These are phyloP conservation scores for Tenthredo distinguenda DNA, from an alignment of 2,888 invertebrate genomes.

Conservation along the genomic window DNA sequence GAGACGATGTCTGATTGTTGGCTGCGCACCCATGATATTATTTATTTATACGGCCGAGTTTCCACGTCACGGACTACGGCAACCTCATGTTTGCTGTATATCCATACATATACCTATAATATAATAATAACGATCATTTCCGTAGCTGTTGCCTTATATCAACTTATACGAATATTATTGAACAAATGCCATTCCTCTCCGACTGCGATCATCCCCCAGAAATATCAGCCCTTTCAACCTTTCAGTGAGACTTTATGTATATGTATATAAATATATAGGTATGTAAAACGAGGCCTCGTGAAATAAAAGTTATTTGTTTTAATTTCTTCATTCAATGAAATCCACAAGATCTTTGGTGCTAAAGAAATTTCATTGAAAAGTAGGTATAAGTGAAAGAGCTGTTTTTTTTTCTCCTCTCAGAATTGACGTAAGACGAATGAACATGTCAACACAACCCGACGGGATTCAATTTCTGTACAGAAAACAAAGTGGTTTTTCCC, in stretches of 20 bases:
- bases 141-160: neutral
- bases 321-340: neutral
- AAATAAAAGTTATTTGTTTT: neutral
- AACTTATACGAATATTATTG: neutral
- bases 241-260: neutral
- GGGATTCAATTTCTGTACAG: neutral
- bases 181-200: neutral
- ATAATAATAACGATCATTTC: neutral
- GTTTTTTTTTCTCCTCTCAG: neutral
- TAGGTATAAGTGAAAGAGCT: neutral
- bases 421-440: neutral
- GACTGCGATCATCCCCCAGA: neutral
- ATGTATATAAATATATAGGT: too few species aligned
- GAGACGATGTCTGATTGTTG: neutral
- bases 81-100: neutral
- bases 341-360: neutral
- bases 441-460: neutral
- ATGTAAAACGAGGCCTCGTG: neutral
- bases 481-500: neutral
- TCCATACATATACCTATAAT: too few species aligned
- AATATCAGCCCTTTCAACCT: neutral
- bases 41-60: neutral
- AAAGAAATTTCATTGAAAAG: neutral
- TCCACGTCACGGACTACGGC: neutral
- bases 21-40: neutral